Evolutionary conservation across 2,888 invertebrate species (phyloP), one percentile per base, ranked within the genome.

Genomic region (Sabatieria punctata): DNA sequence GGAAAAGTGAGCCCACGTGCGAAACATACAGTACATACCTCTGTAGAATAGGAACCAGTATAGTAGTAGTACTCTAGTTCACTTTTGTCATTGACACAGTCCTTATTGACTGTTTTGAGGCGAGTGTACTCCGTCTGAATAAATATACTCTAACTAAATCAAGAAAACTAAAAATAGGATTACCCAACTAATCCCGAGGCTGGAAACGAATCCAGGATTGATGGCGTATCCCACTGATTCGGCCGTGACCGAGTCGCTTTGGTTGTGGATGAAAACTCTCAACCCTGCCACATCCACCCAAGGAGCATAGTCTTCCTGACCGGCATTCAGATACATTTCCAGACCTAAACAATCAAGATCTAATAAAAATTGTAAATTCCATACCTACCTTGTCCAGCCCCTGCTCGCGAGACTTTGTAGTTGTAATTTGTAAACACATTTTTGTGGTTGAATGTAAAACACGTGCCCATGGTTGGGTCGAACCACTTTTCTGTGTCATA

Each of bases 391-490:
- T 36, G 25, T 6, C 36, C 43, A 4, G 2, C 13, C 13, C 43
- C 43, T 6, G 43, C 43, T 8, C 36, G 4, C 15, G 6, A 24
- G 3, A 43, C 4, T 13, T 43, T 43, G 25, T 36, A 36, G 35
- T n/a, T n/a, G n/a, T n/a, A n/a, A n/a, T n/a, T n/a, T n/a, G 18
- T 26, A n/a, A 18, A 21, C 19, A 38, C 6, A 18, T 23, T 22
- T n/a, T 35, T 27, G 19, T 37, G 26, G 21, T 45, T 45, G 44
- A 45, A 45, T 13, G 44, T 38, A 38, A 45, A 45, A 22, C 44
- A 45, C 27, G 15, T 45, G 27, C 44, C 44, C 44, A 38, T 27
- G 13, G 33, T 33, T n/a, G 42, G 42, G n/a, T 42, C 33, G 3
- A 6, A 19, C 21, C 4, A n/a, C 4, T 30, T 8, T 6, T 8